A percentile compares a stretch with the other conserved stretches of the same genome.
Conservation (phyloP, 2,797 vertebrate species). For the Coranthus polyacanthus region DNA sequence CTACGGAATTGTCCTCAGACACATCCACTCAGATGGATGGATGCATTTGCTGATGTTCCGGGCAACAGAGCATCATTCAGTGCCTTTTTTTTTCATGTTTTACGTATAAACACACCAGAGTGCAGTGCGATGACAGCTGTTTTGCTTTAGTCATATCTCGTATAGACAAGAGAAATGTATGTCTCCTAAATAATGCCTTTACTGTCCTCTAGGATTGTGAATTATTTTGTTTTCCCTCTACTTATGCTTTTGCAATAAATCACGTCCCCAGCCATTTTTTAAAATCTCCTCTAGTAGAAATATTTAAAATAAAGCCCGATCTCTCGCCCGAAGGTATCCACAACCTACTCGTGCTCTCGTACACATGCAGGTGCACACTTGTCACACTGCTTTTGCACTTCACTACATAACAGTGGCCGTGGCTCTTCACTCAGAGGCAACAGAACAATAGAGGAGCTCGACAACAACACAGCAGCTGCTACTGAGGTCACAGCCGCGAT, state of each 20-base stretch:
- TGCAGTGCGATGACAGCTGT: constrained; percentile 32
- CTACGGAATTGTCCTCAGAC: constrained; percentile 71
- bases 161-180: constrained; percentile 39
- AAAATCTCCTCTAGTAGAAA: constrained; percentile 33
- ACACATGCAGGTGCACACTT: constrained; percentile 52
- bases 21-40: constrained; percentile 71
- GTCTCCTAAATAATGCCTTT: constrained; percentile 21
- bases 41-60: constrained; percentile 73
- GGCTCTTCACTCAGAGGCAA: constrained; percentile 39
- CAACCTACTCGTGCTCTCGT: not conserved
- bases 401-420: constrained; percentile 38
- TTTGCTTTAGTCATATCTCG: constrained; percentile 32
- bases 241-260: constrained; percentile 38
- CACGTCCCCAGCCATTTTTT: not conserved
- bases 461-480: constrained; percentile 45
- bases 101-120: constrained; percentile 50
- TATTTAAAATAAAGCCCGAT: constrained; percentile 42
- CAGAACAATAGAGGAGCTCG: constrained; percentile 57
- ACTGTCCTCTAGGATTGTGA: constrained; percentile 26
- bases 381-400: constrained; percentile 51
- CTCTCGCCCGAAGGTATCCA: constrained; percentile 31
- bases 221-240: constrained; percentile 32
- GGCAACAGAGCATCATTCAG: constrained; percentile 69
- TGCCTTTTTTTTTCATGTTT: constrained; percentile 34
- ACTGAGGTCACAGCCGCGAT: constrained; percentile 60